Evolutionary conservation across 1,140 invertebrate species (phyloP).

Genomic region (Saxidomus purpurata): DNA sequence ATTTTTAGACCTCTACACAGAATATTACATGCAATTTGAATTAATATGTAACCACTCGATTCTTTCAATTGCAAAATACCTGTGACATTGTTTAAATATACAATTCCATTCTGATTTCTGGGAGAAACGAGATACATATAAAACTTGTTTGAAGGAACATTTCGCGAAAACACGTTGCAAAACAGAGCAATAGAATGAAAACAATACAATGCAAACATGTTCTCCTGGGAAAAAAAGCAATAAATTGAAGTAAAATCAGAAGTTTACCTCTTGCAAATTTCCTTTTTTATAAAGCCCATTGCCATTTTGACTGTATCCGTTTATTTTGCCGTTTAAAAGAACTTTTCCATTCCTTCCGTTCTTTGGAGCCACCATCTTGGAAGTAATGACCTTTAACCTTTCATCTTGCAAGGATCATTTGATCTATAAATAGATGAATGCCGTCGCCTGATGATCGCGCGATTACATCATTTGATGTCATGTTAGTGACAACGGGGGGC

Average conservation of each 20-base stretch:
- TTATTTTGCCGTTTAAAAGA: constrained; percentile 53
- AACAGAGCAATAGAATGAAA: not conserved
- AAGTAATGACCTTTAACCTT: constrained; percentile 44
- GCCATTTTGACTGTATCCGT: constrained; percentile 40
- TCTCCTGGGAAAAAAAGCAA: not conserved
- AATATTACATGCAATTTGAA: no score
- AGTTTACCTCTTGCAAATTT: constrained; percentile 57
- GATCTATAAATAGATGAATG: constrained; percentile 42
- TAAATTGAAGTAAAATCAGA: not conserved
- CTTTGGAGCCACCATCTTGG: constrained; percentile 34
- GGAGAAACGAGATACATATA: no score
- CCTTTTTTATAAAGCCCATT: constrained; percentile 53
- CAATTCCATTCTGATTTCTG: no score
- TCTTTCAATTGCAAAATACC: no score
- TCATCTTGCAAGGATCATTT: constrained; percentile 42
- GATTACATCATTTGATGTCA: not conserved
- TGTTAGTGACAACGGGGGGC: no score
- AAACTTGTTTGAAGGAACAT: no score
- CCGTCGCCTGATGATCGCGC: not conserved
- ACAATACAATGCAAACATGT: not conserved
- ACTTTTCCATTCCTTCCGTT: constrained; percentile 37
- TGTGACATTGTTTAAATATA: no score
- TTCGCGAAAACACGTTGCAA: not conserved
- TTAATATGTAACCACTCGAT: no score
- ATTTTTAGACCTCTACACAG: no score